Conservation (phyloP, 2,888 invertebrate genomes). For the Eurytoma californica region DNA sequence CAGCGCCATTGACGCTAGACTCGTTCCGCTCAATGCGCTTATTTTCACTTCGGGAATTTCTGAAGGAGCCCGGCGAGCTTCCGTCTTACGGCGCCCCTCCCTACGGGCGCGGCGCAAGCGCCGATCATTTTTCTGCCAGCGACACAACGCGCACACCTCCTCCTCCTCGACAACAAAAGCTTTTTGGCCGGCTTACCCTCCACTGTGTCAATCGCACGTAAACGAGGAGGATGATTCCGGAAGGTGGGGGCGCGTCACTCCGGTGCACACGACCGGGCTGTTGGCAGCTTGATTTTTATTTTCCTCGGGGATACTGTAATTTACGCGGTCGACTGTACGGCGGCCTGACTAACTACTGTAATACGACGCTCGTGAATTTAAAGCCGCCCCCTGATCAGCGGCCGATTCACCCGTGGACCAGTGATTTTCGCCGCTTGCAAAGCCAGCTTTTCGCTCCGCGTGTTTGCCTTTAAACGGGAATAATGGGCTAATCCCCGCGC, state of each 20-base stretch:
- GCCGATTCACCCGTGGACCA: not conserved
- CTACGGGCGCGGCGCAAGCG: not conserved
- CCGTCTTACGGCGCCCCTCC: not conserved
- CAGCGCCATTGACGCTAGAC: no score
- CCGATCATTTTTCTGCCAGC: not conserved
- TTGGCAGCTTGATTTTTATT: slow-evolving; percentile 3
- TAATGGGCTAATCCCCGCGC: no score
- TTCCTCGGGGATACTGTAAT: not conserved
- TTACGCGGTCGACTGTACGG: not conserved
- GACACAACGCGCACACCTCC: not conserved
- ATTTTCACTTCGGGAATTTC: no score
- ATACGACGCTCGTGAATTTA: slow-evolving; percentile 6
- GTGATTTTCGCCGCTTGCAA: no score
- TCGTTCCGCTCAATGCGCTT: no score
- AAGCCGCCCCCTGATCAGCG: not conserved
- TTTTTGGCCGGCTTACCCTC: slow-evolving; percentile 10
- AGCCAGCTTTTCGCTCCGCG: no score
- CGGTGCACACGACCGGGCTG: no score
- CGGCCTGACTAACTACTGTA: not conserved
- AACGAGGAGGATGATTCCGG: slow-evolving; percentile 10
- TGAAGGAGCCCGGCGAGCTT: no score
- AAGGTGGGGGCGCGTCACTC: not conserved
- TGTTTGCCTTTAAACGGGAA: no score
- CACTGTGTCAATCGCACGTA: slow-evolving; percentile 18
- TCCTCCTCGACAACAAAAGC: not conserved